These are phyloP conservation scores for Typhlichthys subterraneus DNA, from an alignment of 2,797 vertebrate genomes.

Conservation along the genomic window DNA sequence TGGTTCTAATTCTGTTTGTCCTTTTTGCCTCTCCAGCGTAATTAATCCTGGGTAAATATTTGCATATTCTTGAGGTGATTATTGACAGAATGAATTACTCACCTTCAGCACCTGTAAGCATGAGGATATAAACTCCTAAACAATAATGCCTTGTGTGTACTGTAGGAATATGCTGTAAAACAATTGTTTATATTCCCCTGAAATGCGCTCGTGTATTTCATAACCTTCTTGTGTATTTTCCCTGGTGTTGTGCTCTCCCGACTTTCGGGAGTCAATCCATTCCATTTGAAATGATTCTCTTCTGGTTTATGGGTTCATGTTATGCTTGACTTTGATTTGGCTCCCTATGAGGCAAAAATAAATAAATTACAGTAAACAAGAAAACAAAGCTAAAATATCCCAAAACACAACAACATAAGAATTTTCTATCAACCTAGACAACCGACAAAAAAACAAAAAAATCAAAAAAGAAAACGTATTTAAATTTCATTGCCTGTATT, in stretches of 20 bases:
- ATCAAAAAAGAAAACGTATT: no score
- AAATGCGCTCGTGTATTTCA: background rate
- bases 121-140: no score
- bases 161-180: background rate
- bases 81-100: no score
- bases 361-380: slow-evolving; percentile 1
- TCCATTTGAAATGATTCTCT: background rate
- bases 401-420: background rate
- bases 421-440: slow-evolving; percentile 9
- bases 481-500: no score
- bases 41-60: no score
- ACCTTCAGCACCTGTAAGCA: no score
- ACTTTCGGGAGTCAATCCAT: slow-evolving; percentile 2
- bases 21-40: no score
- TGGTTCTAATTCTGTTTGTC: no score
- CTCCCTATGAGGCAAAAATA: slow-evolving; percentile 15
- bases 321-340: slow-evolving; percentile 3
- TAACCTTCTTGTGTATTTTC: background rate
- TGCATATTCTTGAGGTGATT: no score
- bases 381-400: slow-evolving; percentile 1
- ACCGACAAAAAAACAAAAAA: background rate
- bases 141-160: no score
- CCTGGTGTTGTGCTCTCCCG: slow-evolving; percentile 1
- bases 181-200: background rate
- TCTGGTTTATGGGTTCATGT: background rate